These are phyloP conservation scores for Coenobita brevimanus DNA, from an alignment of 1,140 invertebrate species.

Conservation along the genomic window DNA sequence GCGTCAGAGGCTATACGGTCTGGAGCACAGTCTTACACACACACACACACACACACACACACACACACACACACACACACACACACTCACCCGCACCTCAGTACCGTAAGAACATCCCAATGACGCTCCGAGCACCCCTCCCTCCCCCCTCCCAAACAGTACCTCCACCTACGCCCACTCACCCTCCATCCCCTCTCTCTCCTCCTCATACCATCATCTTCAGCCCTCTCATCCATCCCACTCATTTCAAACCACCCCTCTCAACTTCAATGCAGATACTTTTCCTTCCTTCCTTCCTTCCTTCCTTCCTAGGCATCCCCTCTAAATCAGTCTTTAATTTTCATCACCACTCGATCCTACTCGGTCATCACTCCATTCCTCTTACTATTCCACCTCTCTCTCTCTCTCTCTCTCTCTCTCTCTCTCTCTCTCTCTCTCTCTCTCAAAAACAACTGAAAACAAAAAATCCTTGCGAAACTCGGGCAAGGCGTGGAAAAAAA, in stretches of 20 bases:
- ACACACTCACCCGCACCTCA: neutral
- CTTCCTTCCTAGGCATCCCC: neutral
- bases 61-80: neutral
- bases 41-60: neutral
- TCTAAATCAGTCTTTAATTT: too few species aligned
- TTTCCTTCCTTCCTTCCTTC: neutral
- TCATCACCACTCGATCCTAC: too few species aligned
- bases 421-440: too few species aligned
- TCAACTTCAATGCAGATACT: neutral
- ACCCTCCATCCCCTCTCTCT: neutral
- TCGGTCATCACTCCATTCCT: too few species aligned
- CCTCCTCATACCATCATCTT: neutral
- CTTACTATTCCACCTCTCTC: too few species aligned
- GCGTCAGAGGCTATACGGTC: slow-evolving; percentile 19
- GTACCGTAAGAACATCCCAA: slow-evolving; percentile 53
- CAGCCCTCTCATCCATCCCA: neutral
- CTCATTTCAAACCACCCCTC: neutral
- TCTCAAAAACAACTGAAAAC: too few species aligned
- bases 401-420: too few species aligned
- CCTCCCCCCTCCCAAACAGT: neutral
- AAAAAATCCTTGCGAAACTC: too few species aligned
- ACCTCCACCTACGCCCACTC: neutral
- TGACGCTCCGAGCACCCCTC: neutral
- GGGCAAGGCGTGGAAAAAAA: too few species aligned
- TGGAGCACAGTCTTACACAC: slow-evolving; percentile 17